Conservation (phyloP, 2,797 vertebrate species). For the Sibirionetta formosa region DNA sequence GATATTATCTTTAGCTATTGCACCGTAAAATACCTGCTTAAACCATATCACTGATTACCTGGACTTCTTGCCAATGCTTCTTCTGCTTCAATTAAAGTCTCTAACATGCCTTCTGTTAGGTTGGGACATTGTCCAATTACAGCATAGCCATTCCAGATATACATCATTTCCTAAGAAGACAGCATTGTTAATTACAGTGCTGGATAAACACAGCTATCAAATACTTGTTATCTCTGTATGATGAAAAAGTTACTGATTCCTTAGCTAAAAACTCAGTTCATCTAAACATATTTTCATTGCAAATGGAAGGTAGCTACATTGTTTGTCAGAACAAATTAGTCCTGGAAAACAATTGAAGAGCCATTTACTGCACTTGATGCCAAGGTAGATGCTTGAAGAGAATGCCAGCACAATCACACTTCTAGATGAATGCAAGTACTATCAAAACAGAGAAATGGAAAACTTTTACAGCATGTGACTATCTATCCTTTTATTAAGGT, state of each 20-base stretch:
- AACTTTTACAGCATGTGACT: neutral
- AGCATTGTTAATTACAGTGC: conserved; percentile 12
- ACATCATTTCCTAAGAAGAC: conserved; percentile 95
- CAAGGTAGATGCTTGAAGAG: neutral
- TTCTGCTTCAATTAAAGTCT: conserved; percentile 92
- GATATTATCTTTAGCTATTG: neutral
- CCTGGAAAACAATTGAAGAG: neutral
- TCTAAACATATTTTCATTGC: neutral
- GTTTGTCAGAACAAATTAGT: conserved; percentile 10
- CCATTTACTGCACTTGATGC: neutral
- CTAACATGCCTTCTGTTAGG: conserved; percentile 94
- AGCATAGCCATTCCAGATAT: conserved; percentile 98
- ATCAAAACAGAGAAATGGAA: neutral
- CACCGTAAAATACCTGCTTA: conserved; percentile 31
- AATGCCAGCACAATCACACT: neutral
- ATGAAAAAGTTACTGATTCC: neutral
- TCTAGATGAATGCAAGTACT: neutral
- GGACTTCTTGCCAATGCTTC: conserved; percentile 85
- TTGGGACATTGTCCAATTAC: conserved; percentile 95
- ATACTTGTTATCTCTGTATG: neutral
- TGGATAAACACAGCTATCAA: neutral
- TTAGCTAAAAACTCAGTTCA: conserved; percentile 14
- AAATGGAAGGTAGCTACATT: neutral
- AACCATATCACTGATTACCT: conserved; percentile 84
- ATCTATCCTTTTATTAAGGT: neutral